phyloP scores from a whole-genome alignment of 2,888 invertebrate genomes.

The Caenorhabditis macrosperma region DNA sequence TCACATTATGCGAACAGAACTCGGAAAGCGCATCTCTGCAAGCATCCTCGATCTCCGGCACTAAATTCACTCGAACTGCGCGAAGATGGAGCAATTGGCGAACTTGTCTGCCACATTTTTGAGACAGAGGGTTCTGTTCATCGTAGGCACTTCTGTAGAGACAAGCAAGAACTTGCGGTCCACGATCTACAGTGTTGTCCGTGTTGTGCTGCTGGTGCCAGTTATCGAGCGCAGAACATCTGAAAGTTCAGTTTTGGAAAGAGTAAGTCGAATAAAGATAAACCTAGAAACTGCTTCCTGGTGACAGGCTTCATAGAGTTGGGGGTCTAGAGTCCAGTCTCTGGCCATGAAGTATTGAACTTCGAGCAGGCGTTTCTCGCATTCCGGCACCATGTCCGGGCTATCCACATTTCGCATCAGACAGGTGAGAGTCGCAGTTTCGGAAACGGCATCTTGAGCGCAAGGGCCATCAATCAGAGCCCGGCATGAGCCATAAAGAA shows the following conservation, averaged over 20 bases:
- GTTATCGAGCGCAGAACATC: slow-evolving; percentile 76
- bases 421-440: slow-evolving; percentile 87
- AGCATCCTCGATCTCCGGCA: slow-evolving; percentile 93
- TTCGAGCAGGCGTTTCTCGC: slow-evolving; percentile 92
- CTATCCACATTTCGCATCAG: slow-evolving; percentile 90
- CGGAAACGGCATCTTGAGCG: slow-evolving; percentile 74
- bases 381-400: slow-evolving; percentile 89
- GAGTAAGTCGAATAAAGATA: background rate
- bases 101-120: slow-evolving; percentile 85
- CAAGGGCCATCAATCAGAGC: slow-evolving; percentile 80
- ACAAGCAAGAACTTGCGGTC: slow-evolving; percentile 91
- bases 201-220: slow-evolving; percentile 75
- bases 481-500: slow-evolving; percentile 76
- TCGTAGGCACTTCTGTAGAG: slow-evolving; percentile 85
- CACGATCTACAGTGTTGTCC: slow-evolving; percentile 86
- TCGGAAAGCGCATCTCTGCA: slow-evolving; percentile 91
- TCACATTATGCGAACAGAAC: slow-evolving; percentile 87
- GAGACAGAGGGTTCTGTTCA: slow-evolving; percentile 81
- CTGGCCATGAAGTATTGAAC: slow-evolving; percentile 95
- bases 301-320: slow-evolving; percentile 90
- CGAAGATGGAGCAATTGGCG: slow-evolving; percentile 93
- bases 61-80: slow-evolving; percentile 92
- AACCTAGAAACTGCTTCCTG: slow-evolving; percentile 85
- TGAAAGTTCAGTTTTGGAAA: slow-evolving; percentile 3
- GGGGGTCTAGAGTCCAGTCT: slow-evolving; percentile 93